Percentiles rank a stretch among this genome's conserved stretches.
Evolutionary conservation across 2,113 vertebrate genomes (phyloP).

Genomic region (Dendropsophus ebraccatus): DNA sequence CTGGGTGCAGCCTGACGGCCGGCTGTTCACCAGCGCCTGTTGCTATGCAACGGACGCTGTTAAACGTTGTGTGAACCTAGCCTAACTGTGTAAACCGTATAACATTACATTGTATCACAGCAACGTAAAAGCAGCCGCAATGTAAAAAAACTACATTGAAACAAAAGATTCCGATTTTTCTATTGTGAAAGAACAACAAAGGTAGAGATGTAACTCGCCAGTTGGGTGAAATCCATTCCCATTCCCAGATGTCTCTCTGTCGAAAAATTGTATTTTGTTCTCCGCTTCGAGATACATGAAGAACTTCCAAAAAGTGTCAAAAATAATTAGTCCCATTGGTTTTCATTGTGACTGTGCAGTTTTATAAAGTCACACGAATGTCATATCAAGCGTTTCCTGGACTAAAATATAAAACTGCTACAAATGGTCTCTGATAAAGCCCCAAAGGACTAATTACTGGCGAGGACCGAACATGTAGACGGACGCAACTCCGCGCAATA

Average conservation of each 20-base stretch:
- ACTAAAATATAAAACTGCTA: conserved; percentile 12
- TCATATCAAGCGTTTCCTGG: conserved; percentile 25
- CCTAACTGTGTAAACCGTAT: not conserved
- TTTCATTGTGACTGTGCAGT: conserved; percentile 46
- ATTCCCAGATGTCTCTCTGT: conserved; percentile 51
- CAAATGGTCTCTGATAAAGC: conserved; percentile 6
- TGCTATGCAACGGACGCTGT: no score
- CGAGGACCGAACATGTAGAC: not conserved
- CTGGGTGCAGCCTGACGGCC: no score
- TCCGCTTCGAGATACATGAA: conserved; percentile 32
- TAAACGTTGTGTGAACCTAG: no score
- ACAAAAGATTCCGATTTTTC: conserved; percentile 10
- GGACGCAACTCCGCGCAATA: not conserved
- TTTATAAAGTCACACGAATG: conserved; percentile 45
- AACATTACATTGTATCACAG: not conserved
- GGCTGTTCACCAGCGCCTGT: no score
- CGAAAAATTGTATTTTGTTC: conserved; percentile 54
- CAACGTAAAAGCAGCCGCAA: not conserved
- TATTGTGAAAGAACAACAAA: conserved; percentile 49
- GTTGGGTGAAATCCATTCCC: conserved; percentile 44
- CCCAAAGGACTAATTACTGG: conserved; percentile 47
- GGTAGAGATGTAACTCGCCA: conserved; percentile 56
- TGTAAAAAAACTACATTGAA: not conserved
- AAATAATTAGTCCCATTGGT: conserved; percentile 57
- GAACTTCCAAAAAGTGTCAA: conserved; percentile 55